Evolutionary conservation across 37 sponge, comb jelly and placozoan species (phyloP).

Genomic region (Beroe forskalii): DNA sequence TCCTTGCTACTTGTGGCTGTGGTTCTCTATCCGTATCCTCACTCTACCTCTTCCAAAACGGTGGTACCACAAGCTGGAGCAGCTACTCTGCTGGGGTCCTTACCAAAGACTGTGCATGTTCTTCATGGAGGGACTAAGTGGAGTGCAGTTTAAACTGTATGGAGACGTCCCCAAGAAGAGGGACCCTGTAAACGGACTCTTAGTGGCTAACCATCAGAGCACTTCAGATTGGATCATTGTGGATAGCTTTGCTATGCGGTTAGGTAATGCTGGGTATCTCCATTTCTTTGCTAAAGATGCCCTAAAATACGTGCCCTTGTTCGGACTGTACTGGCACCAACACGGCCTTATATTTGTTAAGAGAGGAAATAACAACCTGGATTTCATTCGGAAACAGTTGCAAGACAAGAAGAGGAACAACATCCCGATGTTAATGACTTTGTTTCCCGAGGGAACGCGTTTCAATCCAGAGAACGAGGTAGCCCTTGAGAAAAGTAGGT

Average conservation of each 20-base stretch:
- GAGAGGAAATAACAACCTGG: constrained; percentile 36
- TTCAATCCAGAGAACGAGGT: constrained; percentile 30
- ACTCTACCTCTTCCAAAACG: constrained; percentile 17
- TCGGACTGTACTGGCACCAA: constrained; percentile 64
- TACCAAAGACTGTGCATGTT: constrained; percentile 55
- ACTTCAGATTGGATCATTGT: constrained; percentile 31
- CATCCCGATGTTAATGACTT: constrained; percentile 40
- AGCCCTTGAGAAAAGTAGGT: neutral
- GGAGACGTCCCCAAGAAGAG: constrained; percentile 31
- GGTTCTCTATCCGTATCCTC: constrained; percentile 14
- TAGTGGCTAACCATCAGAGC: constrained; percentile 40
- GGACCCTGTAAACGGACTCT: constrained; percentile 19
- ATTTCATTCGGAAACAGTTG: constrained; percentile 30
- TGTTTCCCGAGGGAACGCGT: constrained; percentile 52
- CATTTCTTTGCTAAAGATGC: constrained; percentile 59
- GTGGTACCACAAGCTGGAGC: constrained; percentile 64
- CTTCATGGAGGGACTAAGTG: constrained; percentile 61
- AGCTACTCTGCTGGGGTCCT: constrained; percentile 45
- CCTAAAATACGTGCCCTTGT: constrained; percentile 40
- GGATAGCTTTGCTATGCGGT: constrained; percentile 57
- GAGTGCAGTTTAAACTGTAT: constrained; percentile 27
- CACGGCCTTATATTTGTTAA: constrained; percentile 57
- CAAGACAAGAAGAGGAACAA: constrained; percentile 51
- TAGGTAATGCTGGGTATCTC: constrained; percentile 59
- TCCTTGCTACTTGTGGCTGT: constrained; percentile 56